Conservation (phyloP, 2,797 vertebrate species). For the Peromyscus melanophrys region DNA sequence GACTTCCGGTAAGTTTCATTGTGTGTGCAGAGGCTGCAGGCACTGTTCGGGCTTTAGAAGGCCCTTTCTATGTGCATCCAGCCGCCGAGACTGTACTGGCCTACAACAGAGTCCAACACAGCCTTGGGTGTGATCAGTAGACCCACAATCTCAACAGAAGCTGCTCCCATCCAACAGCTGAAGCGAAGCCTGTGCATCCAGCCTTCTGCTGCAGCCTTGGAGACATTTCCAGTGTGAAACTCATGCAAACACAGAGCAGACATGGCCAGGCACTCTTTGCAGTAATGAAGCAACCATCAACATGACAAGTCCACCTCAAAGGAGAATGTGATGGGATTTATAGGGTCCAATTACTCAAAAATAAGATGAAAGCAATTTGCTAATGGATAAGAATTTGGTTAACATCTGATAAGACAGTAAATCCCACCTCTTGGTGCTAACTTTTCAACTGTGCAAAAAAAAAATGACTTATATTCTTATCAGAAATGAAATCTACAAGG, state of each 20-base stretch:
- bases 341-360: neutral
- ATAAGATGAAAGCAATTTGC: slow-evolving; percentile 37
- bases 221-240: neutral
- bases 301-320: neutral
- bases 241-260: slow-evolving; percentile 26
- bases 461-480: neutral
- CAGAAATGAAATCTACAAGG: slow-evolving; percentile 2
- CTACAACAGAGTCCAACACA: neutral
- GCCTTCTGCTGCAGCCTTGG: neutral
- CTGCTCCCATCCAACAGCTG: neutral
- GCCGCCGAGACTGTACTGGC: neutral
- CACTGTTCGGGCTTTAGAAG: neutral
- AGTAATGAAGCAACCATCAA: neutral
- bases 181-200: neutral
- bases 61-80: neutral
- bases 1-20: neutral
- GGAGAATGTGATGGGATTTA: slow-evolving; percentile 24
- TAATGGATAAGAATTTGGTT: neutral
- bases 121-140: neutral
- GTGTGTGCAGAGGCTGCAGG: neutral
- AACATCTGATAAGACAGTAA: neutral
- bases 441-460: slow-evolving; percentile 18
- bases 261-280: neutral
- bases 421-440: neutral
- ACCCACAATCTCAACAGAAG: neutral